Evolutionary conservation across 2,113 vertebrate species (phyloP), one percentile per base, ranked within the genome.

Genomic region (Lanius ludovicianus): DNA sequence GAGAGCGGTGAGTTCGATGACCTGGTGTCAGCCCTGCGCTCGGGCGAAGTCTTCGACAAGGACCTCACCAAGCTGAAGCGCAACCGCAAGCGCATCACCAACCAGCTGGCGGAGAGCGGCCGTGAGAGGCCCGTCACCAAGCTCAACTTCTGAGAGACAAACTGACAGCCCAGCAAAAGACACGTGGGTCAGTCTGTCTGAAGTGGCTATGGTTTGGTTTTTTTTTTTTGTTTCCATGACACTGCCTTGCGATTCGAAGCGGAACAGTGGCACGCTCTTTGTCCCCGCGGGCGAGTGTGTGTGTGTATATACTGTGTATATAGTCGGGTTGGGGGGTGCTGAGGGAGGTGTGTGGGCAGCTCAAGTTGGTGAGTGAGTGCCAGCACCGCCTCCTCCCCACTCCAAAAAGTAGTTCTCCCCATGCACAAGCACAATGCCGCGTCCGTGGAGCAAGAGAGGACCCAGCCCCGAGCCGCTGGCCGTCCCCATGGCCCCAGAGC

Each of bases 51-150:
- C 84, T 99, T 99, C 10, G 99, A 99, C 98, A 99, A 99, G 97
- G 99, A 99, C 98, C 98, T 99, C 94, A 99, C 99, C 89, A 99
- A 99, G 97, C 98, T 99, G 97, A 99, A 99, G 87, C 98, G 99
- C 88, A 99, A 99, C 94, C 99, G 99, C 94, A 99, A 99, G 73
- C 99, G 99, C 94, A 98, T 99, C 74, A 98, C 98, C 98, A 99
- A 93, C 98, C 99, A 99, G 97, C 96, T 98, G 90, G 98, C 99
- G 0, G 99, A 99, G 91, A 97, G 98, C 7, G 93, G 98, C 96
- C 98, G 99, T 25, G 99, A 99, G 97, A 98, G 99, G 60, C 99
- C 99, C 1, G 65, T 99, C 97, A 99, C 99, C 17, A 99, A 99
- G 96, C 99, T 99, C 90, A 99, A 99, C 98, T 99, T 99, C 97